Evolutionary conservation across 2,888 invertebrate genomes (phyloP).

Genomic region (Athalia cordata): DNA sequence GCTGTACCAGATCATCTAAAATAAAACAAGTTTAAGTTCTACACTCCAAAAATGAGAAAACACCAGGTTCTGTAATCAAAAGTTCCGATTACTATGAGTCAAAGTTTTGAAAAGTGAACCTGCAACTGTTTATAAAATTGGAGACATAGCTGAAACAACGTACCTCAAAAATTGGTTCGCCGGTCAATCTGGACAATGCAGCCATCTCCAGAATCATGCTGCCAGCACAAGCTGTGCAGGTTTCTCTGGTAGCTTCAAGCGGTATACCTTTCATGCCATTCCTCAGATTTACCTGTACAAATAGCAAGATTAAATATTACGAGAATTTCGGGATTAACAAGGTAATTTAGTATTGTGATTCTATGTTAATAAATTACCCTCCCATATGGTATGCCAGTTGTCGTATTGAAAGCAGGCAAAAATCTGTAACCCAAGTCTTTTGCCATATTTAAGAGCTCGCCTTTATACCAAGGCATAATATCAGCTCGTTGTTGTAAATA

Average conservation of each 20-base stretch:
- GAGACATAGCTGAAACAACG: not conserved
- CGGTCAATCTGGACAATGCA: constrained; percentile 93
- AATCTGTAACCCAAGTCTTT: constrained; percentile 94
- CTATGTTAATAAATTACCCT: constrained; percentile 77
- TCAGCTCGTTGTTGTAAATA: constrained; percentile 86
- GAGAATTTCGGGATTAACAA: constrained; percentile 18
- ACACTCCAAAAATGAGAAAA: too few relatives aligned
- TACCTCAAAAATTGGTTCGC: constrained; percentile 91
- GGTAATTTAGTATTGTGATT: not conserved
- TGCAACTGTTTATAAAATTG: too few relatives aligned
- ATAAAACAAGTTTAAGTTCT: too few relatives aligned
- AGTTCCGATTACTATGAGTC: too few relatives aligned
- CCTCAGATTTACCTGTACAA: constrained; percentile 83
- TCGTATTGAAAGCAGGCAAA: constrained; percentile 98
- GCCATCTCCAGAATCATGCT: constrained; percentile 99
- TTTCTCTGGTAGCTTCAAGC: constrained; percentile 87
- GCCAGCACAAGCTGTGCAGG: constrained; percentile 98
- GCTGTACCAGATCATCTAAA: too few relatives aligned
- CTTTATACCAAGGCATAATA: constrained; percentile 88
- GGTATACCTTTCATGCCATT: constrained; percentile 87
- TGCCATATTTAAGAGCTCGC: constrained; percentile 92
- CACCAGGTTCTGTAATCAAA: too few relatives aligned
- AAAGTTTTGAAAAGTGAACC: too few relatives aligned
- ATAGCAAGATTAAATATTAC: constrained; percentile 4
- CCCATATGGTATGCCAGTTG: constrained; percentile 98